Percentiles rank a stretch among this genome's conserved stretches.
phyloP scores from a whole-genome alignment of 2,888 invertebrate genomes.

The Lordiphosa andalusiaca region DNA sequence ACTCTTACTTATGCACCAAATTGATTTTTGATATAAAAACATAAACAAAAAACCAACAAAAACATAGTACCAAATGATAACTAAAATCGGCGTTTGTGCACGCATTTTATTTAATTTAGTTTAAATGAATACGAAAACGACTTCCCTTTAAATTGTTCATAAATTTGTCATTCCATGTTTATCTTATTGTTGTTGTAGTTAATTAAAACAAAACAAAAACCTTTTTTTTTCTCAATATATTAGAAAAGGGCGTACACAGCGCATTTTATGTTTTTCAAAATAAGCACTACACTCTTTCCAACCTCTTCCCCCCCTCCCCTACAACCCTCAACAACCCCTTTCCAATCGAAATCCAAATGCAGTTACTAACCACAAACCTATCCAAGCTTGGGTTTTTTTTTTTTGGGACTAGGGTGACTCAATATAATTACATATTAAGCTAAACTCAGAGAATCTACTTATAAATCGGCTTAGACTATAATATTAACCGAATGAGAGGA shows the following conservation, averaged over 20 bases:
- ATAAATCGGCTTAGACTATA: no score
- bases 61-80: slow-evolving; percentile 21
- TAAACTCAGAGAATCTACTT: no score
- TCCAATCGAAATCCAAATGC: not conserved
- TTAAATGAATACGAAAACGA: slow-evolving; percentile 13
- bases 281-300: slow-evolving; percentile 16
- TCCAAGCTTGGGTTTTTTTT: no score
- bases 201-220: slow-evolving; percentile 24
- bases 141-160: slow-evolving; percentile 12
- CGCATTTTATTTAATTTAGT: slow-evolving; percentile 73
- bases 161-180: slow-evolving; percentile 1
- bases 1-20: slow-evolving; percentile 16
- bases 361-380: no score
- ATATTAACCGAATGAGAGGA: no score
- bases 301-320: not conserved
- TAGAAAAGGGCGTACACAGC: slow-evolving; percentile 9
- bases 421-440: no score
- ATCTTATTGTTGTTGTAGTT: slow-evolving; percentile 2
- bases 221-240: not conserved
- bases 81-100: slow-evolving; percentile 78
- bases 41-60: slow-evolving; percentile 11
- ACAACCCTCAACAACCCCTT: no score
- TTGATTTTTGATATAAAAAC: slow-evolving; percentile 9
- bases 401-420: no score
- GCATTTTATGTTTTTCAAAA: slow-evolving; percentile 61